Conservation (phyloP, 2,797 vertebrate genomes). For the Enteromius radiatus region DNA sequence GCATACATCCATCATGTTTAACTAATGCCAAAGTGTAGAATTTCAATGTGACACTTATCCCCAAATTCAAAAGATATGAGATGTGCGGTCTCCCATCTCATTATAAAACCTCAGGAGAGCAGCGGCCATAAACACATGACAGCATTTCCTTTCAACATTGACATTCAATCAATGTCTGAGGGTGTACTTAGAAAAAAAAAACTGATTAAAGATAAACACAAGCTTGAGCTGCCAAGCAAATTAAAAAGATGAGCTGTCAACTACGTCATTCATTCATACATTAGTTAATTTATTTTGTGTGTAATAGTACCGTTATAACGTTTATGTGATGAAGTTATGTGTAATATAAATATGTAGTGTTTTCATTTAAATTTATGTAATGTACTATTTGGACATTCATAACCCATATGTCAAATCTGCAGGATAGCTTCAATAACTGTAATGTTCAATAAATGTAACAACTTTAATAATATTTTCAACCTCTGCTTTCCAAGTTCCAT, state of each 20-base stretch:
- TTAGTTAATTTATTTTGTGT: background rate
- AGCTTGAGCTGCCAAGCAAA: constrained; percentile 1
- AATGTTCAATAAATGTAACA: background rate
- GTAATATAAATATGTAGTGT: background rate
- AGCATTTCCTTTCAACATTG: constrained; percentile 44
- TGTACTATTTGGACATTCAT: background rate
- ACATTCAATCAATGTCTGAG: constrained; percentile 53
- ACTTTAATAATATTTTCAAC: background rate
- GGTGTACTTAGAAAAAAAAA: constrained; percentile 1
- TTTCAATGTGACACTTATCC: constrained; percentile 62
- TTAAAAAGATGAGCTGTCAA: constrained; percentile 12
- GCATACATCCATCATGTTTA: constrained; percentile 53
- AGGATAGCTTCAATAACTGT: constrained; percentile 10
- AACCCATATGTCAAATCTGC: constrained; percentile 16
- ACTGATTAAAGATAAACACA: constrained; percentile 31
- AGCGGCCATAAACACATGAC: constrained; percentile 38
- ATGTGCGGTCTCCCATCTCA: constrained; percentile 52
- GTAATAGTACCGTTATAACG: background rate
- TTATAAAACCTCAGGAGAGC: constrained; percentile 50
- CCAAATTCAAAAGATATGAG: constrained; percentile 64
- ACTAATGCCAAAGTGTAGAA: constrained; percentile 54
- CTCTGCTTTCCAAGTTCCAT: background rate
- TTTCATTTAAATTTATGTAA: background rate
- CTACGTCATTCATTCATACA: background rate
- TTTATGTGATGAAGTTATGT: background rate